These are phyloP conservation scores for Drosophila multiciliata DNA, from an alignment of 2,888 invertebrate genomes.

Conservation along the genomic window DNA sequence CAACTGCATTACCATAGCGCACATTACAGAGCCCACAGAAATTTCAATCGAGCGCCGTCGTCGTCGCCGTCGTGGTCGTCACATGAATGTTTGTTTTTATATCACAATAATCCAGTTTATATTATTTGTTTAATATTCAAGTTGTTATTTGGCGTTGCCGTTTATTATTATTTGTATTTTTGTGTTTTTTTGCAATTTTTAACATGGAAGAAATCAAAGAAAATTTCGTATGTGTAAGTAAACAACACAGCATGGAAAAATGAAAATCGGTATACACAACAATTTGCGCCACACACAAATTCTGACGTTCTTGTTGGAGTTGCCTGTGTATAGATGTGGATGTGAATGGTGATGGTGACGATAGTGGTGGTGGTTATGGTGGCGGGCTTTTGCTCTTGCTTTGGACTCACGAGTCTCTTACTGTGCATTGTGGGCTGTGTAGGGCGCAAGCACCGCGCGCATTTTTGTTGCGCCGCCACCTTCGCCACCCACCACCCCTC, in stretches of 20 bases:
- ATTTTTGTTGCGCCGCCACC: slow-evolving; percentile 72
- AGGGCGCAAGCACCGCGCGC: slow-evolving; percentile 76
- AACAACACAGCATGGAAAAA: slow-evolving; percentile 80
- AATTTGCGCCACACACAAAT: slow-evolving; percentile 78
- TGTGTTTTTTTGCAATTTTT: slow-evolving; percentile 37
- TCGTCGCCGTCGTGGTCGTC: slow-evolving; percentile 34
- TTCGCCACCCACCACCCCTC: slow-evolving; percentile 18
- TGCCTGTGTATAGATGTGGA: slow-evolving; percentile 29
- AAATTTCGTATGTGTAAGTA: slow-evolving; percentile 79
- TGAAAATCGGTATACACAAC: slow-evolving; percentile 80
- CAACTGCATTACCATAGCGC: slow-evolving; percentile 79
- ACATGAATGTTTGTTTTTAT: slow-evolving; percentile 43
- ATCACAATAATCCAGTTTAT: slow-evolving; percentile 17
- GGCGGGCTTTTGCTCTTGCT: slow-evolving; percentile 41
- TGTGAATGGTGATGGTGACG: slow-evolving; percentile 17
- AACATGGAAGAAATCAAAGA: slow-evolving; percentile 66
- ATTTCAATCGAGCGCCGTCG: slow-evolving; percentile 24
- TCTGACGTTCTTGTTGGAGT: slow-evolving; percentile 60
- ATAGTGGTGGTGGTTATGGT: slow-evolving; percentile 23
- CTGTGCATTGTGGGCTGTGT: slow-evolving; percentile 54
- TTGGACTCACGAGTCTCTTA: slow-evolving; percentile 35
- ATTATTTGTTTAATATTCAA: slow-evolving; percentile 20
- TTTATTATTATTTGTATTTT: slow-evolving; percentile 5
- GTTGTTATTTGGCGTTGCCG: slow-evolving; percentile 9
- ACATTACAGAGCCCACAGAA: slow-evolving; percentile 59